Evolutionary conservation across 2,113 vertebrate genomes (phyloP).

Genomic region (Toxotes jaculatrix): DNA sequence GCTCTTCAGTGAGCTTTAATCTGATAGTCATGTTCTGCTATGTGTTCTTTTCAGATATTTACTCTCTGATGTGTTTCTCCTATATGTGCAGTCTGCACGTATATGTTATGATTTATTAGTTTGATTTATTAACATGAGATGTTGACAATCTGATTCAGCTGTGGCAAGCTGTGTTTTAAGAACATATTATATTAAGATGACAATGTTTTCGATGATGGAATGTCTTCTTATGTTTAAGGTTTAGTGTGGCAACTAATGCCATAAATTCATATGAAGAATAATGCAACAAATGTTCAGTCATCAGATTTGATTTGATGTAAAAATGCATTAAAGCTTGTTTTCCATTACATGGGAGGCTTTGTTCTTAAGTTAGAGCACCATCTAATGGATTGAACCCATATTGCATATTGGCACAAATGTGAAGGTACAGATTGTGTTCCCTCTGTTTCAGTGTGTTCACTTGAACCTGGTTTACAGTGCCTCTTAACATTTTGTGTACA

Average conservation of each 20-base stretch:
- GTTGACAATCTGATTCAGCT: background rate
- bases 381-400: constrained; percentile 41
- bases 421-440: background rate
- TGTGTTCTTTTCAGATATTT: too few relatives aligned
- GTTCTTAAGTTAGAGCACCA: constrained; percentile 11
- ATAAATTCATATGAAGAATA: background rate
- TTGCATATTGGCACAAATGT: background rate
- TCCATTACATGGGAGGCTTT: background rate
- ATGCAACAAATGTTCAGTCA: background rate
- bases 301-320: background rate
- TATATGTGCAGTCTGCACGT: too few relatives aligned
- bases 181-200: too few relatives aligned
- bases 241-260: background rate
- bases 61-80: too few relatives aligned
- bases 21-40: too few relatives aligned
- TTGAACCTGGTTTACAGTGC: background rate
- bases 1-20: too few relatives aligned
- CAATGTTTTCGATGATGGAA: too few relatives aligned
- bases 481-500: background rate
- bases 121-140: too few relatives aligned
- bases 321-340: background rate
- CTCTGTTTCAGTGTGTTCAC: background rate
- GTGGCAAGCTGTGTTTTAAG: too few relatives aligned
- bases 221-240: constrained; percentile 2
- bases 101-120: too few relatives aligned